Evolutionary conservation across 2,888 invertebrate species (phyloP).

Genomic region (Quadroppia sp.): DNA sequence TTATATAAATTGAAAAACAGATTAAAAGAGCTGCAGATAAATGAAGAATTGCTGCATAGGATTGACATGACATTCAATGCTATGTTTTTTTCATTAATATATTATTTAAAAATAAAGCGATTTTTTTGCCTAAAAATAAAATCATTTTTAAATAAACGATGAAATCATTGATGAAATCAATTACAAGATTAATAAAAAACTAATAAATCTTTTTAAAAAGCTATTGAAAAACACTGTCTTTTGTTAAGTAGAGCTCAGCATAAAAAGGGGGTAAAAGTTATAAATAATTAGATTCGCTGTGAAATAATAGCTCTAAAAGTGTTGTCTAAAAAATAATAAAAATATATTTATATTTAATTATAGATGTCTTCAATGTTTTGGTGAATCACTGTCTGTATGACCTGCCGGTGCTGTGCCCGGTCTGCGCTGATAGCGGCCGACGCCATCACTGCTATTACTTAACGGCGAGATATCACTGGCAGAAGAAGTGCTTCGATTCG

Average conservation of each 20-base stretch:
- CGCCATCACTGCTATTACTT: slow-evolving; percentile 21
- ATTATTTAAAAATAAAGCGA: neutral
- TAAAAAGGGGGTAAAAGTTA: neutral
- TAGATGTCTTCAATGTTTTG: neutral
- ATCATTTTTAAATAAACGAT: neutral
- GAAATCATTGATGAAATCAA: neutral
- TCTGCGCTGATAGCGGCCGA: neutral
- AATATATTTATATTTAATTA: neutral
- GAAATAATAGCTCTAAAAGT: slow-evolving; percentile 8
- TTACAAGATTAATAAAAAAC: neutral
- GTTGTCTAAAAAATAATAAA: neutral
- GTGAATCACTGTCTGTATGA: neutral
- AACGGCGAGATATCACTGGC: slow-evolving; percentile 25
- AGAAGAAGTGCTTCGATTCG: slow-evolving; percentile 12
- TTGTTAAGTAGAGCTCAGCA: slow-evolving; percentile 18
- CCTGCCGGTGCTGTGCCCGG: neutral
- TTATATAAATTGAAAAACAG: no score
- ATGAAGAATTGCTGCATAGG: slow-evolving; percentile 4
- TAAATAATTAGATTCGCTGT: slow-evolving; percentile 12
- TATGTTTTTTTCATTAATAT: neutral
- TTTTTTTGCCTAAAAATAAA: neutral
- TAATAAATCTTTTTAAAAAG: neutral
- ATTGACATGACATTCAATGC: neutral
- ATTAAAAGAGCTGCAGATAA: slow-evolving; percentile 13
- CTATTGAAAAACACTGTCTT: neutral